These are phyloP conservation scores for Cerastoderma edule DNA, from an alignment of 2,888 invertebrate genomes.

Conservation along the genomic window DNA sequence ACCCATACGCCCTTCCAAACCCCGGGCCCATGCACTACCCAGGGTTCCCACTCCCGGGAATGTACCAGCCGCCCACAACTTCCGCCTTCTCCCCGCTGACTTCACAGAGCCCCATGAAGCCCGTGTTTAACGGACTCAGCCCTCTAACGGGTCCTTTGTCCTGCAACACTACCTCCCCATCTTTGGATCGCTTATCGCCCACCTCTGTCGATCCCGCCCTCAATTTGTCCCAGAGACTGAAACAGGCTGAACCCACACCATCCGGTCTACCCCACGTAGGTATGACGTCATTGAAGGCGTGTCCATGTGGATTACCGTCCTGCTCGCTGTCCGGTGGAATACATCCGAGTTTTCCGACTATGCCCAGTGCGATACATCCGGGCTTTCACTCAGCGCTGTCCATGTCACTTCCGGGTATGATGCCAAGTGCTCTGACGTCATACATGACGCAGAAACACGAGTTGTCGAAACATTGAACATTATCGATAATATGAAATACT, in stretches of 20 bases:
- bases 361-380: slow-evolving; percentile 52
- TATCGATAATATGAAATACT: neutral
- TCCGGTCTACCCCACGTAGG: slow-evolving; percentile 32
- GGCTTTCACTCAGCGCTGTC: slow-evolving; percentile 46
- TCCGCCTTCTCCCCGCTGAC: slow-evolving; percentile 65
- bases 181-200: slow-evolving; percentile 51
- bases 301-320: slow-evolving; percentile 58
- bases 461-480: slow-evolving; percentile 15
- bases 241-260: slow-evolving; percentile 32
- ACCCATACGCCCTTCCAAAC: slow-evolving; percentile 70
- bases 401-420: slow-evolving; percentile 52
- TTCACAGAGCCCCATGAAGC: slow-evolving; percentile 54
- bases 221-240: slow-evolving; percentile 53
- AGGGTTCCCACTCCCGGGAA: slow-evolving; percentile 56
- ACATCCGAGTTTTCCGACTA: slow-evolving; percentile 52
- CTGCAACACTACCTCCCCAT: slow-evolving; percentile 31
- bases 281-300: slow-evolving; percentile 51
- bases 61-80: slow-evolving; percentile 55
- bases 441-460: slow-evolving; percentile 17
- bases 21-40: slow-evolving; percentile 63
- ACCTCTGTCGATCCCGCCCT: slow-evolving; percentile 36
- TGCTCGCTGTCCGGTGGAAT: slow-evolving; percentile 49
- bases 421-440: slow-evolving; percentile 25
- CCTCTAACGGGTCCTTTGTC: slow-evolving; percentile 41
- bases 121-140: slow-evolving; percentile 56